phyloP scores from a whole-genome alignment of 2,888 invertebrate genomes.

The Dynastes tityus region DNA sequence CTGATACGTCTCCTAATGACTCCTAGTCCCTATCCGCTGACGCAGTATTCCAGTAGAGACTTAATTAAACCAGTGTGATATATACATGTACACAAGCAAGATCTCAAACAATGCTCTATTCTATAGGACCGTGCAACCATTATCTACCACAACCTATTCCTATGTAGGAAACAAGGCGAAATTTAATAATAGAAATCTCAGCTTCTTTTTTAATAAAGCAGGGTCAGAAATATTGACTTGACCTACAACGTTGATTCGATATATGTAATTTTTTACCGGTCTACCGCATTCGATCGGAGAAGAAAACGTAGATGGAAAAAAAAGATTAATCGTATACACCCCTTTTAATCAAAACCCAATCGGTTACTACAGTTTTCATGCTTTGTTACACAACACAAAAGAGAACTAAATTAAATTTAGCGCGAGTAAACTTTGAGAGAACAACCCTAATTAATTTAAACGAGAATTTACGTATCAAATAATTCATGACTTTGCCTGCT shows the following conservation, averaged over 20 bases:
- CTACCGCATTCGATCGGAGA: not conserved
- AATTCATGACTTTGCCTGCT: not conserved
- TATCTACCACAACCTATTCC: constrained; percentile 37
- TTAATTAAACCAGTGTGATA: constrained; percentile 46
- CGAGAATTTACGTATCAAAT: constrained; percentile 19
- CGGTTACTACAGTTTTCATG: constrained; percentile 46
- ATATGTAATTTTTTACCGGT: constrained; percentile 29
- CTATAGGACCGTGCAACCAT: constrained; percentile 37
- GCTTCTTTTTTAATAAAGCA: constrained; percentile 47
- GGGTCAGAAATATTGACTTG: constrained; percentile 44
- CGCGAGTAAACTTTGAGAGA: constrained; percentile 36
- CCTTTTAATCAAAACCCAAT: constrained; percentile 47
- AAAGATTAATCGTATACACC: constrained; percentile 49
- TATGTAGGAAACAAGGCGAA: constrained; percentile 31
- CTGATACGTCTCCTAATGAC: constrained; percentile 48
- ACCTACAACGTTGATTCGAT: constrained; percentile 46
- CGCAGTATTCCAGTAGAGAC: constrained; percentile 42
- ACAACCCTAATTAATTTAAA: constrained; percentile 9
- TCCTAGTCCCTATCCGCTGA: constrained; percentile 23
- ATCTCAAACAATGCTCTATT: constrained; percentile 36
- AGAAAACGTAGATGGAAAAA: not conserved
- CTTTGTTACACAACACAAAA: constrained; percentile 43
- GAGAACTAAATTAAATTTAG: constrained; percentile 39
- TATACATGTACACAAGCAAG: too few relatives aligned
- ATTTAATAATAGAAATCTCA: constrained; percentile 41